Conservation (phyloP, 2,113 vertebrate species). For the Ramphastos sulfuratus region DNA sequence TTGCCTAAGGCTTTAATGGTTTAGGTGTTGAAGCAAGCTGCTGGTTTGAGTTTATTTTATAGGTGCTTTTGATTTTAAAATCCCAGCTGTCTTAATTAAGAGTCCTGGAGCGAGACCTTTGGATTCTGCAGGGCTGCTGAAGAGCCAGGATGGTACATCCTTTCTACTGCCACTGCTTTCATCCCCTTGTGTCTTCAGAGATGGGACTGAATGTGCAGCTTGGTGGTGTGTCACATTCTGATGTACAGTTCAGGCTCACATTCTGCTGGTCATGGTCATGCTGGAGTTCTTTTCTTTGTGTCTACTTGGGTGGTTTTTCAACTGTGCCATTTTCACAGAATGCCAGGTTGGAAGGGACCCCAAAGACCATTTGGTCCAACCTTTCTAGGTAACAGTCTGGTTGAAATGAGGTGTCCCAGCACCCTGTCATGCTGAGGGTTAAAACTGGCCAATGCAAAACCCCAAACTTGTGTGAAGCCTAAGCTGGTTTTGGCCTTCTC, state of each 20-base stretch:
- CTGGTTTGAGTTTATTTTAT: neutral
- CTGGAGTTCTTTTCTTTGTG: neutral
- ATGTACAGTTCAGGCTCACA: neutral
- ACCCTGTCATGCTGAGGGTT: no score
- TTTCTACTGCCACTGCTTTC: rapidly evolving
- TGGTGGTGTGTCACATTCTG: neutral
- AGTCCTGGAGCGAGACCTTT: neutral
- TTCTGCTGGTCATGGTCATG: neutral
- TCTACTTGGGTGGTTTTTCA: neutral
- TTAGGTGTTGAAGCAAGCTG: neutral
- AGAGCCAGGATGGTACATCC: rapidly evolving
- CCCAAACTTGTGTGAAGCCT: neutral
- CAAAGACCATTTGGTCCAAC: no score
- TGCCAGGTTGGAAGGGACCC: no score
- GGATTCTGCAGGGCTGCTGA: neutral
- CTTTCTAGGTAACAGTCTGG: no score
- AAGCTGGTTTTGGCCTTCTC: neutral
- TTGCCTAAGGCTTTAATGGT: neutral
- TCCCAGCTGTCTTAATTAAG: neutral
- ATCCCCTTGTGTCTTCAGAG: neutral
- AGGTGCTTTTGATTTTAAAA: neutral
- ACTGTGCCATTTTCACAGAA: rapidly evolving
- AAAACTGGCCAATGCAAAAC: no score
- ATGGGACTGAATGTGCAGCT: rapidly evolving
- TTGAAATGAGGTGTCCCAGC: no score